These are phyloP conservation scores for Pedionomus torquatus DNA, from an alignment of 2,113 vertebrate species.

Conservation along the genomic window DNA sequence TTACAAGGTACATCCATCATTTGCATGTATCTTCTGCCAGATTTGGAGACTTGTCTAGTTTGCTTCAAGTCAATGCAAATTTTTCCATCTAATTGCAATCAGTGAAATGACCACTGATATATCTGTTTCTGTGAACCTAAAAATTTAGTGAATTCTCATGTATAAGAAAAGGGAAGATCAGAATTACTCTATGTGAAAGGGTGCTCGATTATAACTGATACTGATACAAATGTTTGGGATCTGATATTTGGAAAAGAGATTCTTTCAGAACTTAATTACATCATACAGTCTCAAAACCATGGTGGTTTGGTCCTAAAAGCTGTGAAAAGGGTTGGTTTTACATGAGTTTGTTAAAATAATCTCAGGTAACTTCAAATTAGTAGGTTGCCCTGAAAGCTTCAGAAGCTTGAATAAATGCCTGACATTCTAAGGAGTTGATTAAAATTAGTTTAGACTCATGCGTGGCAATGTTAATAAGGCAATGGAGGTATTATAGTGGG, in stretches of 20 bases:
- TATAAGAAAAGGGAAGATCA: background rate
- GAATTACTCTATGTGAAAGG: background rate
- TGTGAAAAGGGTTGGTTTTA: background rate
- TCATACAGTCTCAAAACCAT: background rate
- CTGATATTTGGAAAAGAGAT: background rate
- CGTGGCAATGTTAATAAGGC: background rate
- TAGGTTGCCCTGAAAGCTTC: background rate
- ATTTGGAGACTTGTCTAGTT: background rate
- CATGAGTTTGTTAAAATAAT: background rate
- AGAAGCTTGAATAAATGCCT: background rate
- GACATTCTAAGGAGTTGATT: background rate
- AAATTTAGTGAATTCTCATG: background rate
- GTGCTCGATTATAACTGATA: background rate
- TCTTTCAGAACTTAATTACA: background rate
- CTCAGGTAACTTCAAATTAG: background rate
- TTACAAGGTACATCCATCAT: fast-evolving
- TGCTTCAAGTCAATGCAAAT: background rate
- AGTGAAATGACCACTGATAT: background rate
- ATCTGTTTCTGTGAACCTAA: background rate
- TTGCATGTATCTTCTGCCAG: background rate
- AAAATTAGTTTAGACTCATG: background rate
- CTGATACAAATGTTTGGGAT: background rate
- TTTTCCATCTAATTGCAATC: background rate
- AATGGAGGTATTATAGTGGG: background rate
- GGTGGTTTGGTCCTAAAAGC: background rate